Base-by-base conservation (phyloP, 2,113 vertebrate genomes). In the Microtus montanus region DNA sequence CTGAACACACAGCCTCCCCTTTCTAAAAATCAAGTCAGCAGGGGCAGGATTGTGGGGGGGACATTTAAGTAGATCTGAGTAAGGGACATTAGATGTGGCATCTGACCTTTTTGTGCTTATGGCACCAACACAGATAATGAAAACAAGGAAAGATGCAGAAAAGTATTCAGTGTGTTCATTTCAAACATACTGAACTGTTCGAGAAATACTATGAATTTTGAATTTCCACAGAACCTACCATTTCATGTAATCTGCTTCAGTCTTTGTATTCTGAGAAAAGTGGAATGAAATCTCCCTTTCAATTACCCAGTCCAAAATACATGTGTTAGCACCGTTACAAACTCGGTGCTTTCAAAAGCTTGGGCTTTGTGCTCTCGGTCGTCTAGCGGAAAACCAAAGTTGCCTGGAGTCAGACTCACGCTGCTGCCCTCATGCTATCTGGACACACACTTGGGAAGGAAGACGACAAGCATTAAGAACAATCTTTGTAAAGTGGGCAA, bases 41-140 rank as follows among this genome's bases (percentile, higher is more conserved):
- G 30, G 0, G 30, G 38, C 5, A n/a, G 63, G 38, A 73, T 49
- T 5, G 0, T 0, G 1, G 47, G 7, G 38, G 7, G 4, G 2
- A 47, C 24, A 35, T 3, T 4, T 38, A 38, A 2, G 38, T 0
- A 41, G 30, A 78, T 75, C 47, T 49, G 64, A 38, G 30, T 9
- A 10, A 78, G 44, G 4, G 20, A 12, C 44, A 61, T 54, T 58
- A 38, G 26, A 2, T 17, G 2, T 30, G 49, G 30, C n/a, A 38
- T 71, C 64, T 83, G 79, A 64, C 26, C 54, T 92, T 79, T 30
- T 66, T 5, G 22, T 20, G 38, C 28, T 90, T 85, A 64, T 0
- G 52, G 35, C 14, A 71, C 1, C 24, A 61, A 49, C 12, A 33
- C 70, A 70, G 87, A 79, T 14, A 64, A n/a, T 33, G 33, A 92